Evolutionary conservation across 2,888 invertebrate genomes (phyloP), one percentile per base, ranked within the genome.

Genomic region (Parasteatoda lunata): DNA sequence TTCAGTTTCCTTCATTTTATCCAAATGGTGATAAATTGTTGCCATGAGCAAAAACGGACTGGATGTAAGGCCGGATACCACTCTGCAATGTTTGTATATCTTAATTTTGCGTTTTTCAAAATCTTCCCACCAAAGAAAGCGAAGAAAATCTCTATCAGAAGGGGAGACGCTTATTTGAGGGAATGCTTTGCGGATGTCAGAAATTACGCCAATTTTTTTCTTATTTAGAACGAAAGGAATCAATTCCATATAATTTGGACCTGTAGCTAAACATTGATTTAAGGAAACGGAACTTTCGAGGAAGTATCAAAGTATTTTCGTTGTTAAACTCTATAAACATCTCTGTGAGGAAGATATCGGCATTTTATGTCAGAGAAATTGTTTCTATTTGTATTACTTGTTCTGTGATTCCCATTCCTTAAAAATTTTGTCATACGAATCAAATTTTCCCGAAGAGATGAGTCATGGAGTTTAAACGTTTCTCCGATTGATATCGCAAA

Each of bases 41-140:
- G n/a, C 68, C 68, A 68, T 68, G 5, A 68, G 1, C 68, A 68
- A 68, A 68, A 68, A 68, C 9, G 68, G 68, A 30, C 68, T 15
- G 4, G 68, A 68, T 15, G 68, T 5, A 30, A 68, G 13, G 15
- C 68, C 15, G 5, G 15, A 68, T 15, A 68, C 45, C 6, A 68
- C 15, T 15, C 68, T 30, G 15, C 68, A 68, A 68, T 68, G 68
- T 9, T 5, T 68, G 15, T 68, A 15, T 7, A 15, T 68, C 9
- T 68, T 68, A 30, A 15, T 6, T 68, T 68, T 15, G n/a, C 45
- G 15, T n/a, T 68, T 59, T 59, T 13, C 13, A 9, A 9, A 11
- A 9, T 54, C n/a, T 59, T 8, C n/a, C 5, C 59, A 59, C 7
- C 59, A 59, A 13, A 59, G n/a, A 7, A 59, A 59, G 9, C 8